Conservation (phyloP, 2,888 invertebrate species). For the Leistus spinibarbis region DNA sequence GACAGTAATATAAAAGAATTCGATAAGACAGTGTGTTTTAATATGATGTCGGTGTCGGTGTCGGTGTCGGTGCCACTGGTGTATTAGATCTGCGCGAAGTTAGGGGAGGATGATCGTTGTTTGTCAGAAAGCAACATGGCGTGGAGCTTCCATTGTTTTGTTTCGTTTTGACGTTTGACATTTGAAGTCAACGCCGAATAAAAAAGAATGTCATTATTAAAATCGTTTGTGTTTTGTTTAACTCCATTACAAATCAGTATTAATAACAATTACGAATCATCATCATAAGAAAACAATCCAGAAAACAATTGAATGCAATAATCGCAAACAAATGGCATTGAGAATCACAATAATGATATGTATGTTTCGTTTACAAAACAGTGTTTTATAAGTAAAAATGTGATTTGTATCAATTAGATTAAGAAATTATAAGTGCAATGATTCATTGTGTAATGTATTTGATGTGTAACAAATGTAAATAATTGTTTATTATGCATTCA, state of each 20-base stretch:
- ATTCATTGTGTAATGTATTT: conserved; percentile 10
- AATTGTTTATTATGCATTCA: conserved; percentile 32
- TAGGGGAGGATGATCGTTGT: background rate
- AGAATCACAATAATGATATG: conserved; percentile 17
- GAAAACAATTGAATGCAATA: conserved; percentile 8
- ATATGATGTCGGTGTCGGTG: background rate
- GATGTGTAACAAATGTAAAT: conserved; percentile 15
- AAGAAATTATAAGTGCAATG: conserved; percentile 19
- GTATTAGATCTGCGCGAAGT: background rate
- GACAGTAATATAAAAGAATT: too few species aligned
- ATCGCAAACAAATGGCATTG: conserved; percentile 30
- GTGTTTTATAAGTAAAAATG: conserved; percentile 32
- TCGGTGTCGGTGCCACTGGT: background rate
- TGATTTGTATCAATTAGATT: background rate
- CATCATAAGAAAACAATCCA: background rate
- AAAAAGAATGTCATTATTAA: conserved; percentile 30
- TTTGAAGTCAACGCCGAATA: conserved; percentile 32
- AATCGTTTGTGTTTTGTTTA: conserved; percentile 16
- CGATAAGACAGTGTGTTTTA: too few species aligned
- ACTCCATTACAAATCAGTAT: conserved; percentile 6
- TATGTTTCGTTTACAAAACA: conserved; percentile 23
- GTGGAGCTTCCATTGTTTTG: conserved; percentile 34
- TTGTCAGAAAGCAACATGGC: conserved; percentile 25
- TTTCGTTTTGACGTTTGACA: conserved; percentile 38
- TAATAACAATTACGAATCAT: conserved; percentile 14